Evolutionary conservation across 2,113 vertebrate genomes (phyloP), one percentile per base, ranked within the genome.

Genomic region (Melierax canorus): DNA sequence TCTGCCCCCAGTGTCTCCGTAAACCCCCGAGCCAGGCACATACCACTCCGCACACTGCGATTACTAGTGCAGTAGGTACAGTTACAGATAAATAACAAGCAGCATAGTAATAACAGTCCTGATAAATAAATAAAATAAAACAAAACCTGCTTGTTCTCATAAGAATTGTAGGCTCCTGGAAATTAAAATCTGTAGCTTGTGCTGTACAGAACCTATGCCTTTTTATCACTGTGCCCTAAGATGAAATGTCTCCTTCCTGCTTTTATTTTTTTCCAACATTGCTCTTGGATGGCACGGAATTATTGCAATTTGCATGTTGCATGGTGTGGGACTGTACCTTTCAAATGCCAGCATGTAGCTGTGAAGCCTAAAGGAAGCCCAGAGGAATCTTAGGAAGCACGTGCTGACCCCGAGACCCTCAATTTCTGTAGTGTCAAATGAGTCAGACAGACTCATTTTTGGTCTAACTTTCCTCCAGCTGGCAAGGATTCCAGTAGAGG

Each of bases 401-500:
- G 0, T 17, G 51, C 38, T 29, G 16, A 34, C 34, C 38, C 20
- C 1, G 1, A 45, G 67, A 64, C 15, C 29, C 7, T 9, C 34
- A 34, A 23, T 34, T 50, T 34, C 21, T 53, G 11, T 12, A 15
- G 39, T 7, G 19, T 53, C 38, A 51, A 43, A 22, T 18, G 64
- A 69, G 46, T 50, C 67, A 36, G 5, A 29, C 20, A 20, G 43
- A n/a, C 51, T n/a, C 9, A 7, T 34, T 45, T 53, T 39, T 46
- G 11, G 50, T 32, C 71, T 63, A 23, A 43, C 8, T 56, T 15
- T 46, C 39, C 26, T 87, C 55, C 36, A 18, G 12, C 17, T 71
- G 56, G 39, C 18, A 27, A 41, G 20, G 26, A 38, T 34, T 82
- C 77, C 36, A 38, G 41, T 7, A 69, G 27, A 51, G 32, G 7